Evolutionary conservation across 2,888 invertebrate genomes (phyloP).

Genomic region (Platycnemis pennipes): DNA sequence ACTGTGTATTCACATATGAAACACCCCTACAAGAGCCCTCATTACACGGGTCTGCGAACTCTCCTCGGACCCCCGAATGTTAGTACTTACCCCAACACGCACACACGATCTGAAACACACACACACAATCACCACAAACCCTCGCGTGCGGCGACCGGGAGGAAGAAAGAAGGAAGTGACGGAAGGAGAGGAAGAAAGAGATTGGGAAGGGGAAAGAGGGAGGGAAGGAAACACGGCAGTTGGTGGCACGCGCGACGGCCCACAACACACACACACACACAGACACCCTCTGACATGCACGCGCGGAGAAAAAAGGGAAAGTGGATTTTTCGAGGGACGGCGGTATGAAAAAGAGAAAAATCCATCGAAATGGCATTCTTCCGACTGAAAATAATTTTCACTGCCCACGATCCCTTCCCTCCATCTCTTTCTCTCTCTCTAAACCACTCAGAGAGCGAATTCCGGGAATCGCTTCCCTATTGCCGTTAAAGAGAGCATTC

Average conservation of each 20-base stretch:
- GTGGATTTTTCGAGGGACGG: background rate
- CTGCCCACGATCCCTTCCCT: background rate
- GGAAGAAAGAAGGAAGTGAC: background rate
- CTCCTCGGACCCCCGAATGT: background rate
- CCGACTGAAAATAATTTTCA: background rate
- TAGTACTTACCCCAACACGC: background rate
- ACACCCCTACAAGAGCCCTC: background rate
- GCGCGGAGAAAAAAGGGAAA: conserved; percentile 16
- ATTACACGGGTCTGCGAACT: background rate
- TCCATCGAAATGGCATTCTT: background rate
- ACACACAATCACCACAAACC: background rate
- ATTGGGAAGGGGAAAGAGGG: background rate
- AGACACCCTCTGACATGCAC: no score
- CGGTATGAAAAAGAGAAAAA: background rate
- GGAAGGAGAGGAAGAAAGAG: background rate
- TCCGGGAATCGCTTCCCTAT: background rate
- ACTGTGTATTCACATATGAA: no score
- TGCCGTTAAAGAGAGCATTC: background rate
- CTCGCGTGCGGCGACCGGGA: background rate
- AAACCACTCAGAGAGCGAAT: background rate
- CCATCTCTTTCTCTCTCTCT: no score
- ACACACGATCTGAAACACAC: background rate
- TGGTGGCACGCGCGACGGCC: conserved; percentile 48
- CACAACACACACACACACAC: no score
- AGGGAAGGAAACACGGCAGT: background rate